Percentiles rank a stretch among this genome's conserved stretches.
These are phyloP conservation scores for Leptothorax acervorum DNA, from an alignment of 2,888 invertebrate species.

Conservation along the genomic window DNA sequence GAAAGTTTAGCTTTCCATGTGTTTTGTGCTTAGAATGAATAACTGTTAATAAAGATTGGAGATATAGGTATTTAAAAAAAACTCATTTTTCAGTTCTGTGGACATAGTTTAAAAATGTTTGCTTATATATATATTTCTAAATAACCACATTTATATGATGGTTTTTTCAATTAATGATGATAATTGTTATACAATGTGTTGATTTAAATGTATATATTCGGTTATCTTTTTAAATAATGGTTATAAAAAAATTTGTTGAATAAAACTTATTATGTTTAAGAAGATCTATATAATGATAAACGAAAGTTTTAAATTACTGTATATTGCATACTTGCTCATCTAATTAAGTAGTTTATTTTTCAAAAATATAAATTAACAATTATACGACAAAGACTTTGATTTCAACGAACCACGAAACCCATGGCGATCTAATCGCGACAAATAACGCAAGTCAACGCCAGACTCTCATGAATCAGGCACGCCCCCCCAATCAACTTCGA, in stretches of 20 bases:
- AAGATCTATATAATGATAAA: background rate
- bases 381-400: background rate
- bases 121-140: background rate
- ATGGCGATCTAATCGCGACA: slow-evolving; percentile 35
- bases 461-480: slow-evolving; percentile 59
- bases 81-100: background rate
- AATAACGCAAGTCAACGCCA: slow-evolving; percentile 49
- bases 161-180: background rate
- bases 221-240: background rate
- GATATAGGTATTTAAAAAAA: too few relatives aligned
- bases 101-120: background rate
- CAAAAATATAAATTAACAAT: background rate
- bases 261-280: background rate
- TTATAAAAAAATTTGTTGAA: background rate
- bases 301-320: background rate
- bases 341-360: background rate
- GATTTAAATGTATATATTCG: background rate
- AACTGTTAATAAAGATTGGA: background rate
- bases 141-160: background rate
- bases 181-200: background rate
- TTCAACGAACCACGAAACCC: background rate
- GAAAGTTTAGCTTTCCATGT: background rate
- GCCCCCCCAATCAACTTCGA: slow-evolving; percentile 67
- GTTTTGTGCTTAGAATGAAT: background rate
- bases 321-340: background rate